A percentile compares a stretch with the other conserved stretches of the same genome.
These are phyloP conservation scores for Riptortus pedestris DNA, from an alignment of 1,140 invertebrate species.

Conservation along the genomic window DNA sequence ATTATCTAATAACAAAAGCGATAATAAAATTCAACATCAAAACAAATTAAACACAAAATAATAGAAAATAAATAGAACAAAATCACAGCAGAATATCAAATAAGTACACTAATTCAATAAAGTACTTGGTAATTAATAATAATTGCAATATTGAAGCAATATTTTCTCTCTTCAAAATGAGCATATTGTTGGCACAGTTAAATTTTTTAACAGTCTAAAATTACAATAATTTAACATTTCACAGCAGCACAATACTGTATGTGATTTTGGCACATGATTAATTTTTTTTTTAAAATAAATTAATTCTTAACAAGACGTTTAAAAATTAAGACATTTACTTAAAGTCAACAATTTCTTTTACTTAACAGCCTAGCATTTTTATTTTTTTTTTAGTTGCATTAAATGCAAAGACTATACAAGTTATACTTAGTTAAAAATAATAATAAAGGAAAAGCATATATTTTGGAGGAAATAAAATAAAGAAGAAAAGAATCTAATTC, in stretches of 20 bases:
- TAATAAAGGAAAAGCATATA: not conserved
- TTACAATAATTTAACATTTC: conserved; percentile 26
- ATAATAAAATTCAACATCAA: conserved; percentile 4
- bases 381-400: conserved; percentile 5
- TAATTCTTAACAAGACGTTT: conserved; percentile 14
- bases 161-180: conserved; percentile 21
- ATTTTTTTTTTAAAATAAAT: conserved; percentile 13
- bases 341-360: conserved; percentile 15
- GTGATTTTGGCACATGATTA: conserved; percentile 25
- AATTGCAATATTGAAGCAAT: conserved; percentile 22
- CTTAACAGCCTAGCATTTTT: conserved; percentile 14
- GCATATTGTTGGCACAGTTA: conserved; percentile 27
- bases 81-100: conserved; percentile 25
- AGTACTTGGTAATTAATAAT: conserved; percentile 23
- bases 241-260: conserved; percentile 26
- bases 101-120: conserved; percentile 17
- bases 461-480: too few relatives aligned
- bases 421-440: not conserved
- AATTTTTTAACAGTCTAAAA: conserved; percentile 25
- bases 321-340: not conserved
- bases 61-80: conserved; percentile 20
- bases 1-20: not conserved
- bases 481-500: too few relatives aligned
- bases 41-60: conserved; percentile 17
- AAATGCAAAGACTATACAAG: conserved; percentile 1